Percentiles rank a stretch among this genome's conserved stretches.
These are phyloP conservation scores for Gymnocypris eckloni DNA, from an alignment of 2,797 vertebrate species.

Conservation along the genomic window DNA sequence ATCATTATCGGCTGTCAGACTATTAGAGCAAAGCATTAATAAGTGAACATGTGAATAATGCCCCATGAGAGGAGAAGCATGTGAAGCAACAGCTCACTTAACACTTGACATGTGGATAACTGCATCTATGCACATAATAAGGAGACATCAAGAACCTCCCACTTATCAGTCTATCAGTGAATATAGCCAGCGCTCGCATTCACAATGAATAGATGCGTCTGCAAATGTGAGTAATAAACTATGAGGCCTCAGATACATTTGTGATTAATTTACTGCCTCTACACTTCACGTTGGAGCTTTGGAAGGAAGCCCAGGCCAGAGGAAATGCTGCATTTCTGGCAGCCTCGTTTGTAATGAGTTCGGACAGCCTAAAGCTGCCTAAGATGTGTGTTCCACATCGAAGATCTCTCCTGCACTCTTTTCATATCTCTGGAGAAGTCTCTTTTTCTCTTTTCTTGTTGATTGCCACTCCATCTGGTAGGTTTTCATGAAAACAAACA, in stretches of 20 bases:
- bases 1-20: slow-evolving; percentile 39
- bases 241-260: slow-evolving; percentile 62
- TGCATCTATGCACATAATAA: slow-evolving; percentile 60
- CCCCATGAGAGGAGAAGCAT: slow-evolving; percentile 41
- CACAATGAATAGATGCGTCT: slow-evolving; percentile 58
- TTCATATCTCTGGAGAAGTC: slow-evolving; percentile 56
- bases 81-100: slow-evolving; percentile 54
- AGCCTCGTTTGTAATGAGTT: slow-evolving; percentile 66
- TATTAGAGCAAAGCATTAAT: slow-evolving; percentile 34
- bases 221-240: slow-evolving; percentile 64
- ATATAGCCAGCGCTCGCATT: slow-evolving; percentile 54
- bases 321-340: slow-evolving; percentile 66
- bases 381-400: slow-evolving; percentile 75
- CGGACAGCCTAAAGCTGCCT: slow-evolving; percentile 71
- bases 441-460: slow-evolving; percentile 52
- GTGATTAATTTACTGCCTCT: slow-evolving; percentile 69
- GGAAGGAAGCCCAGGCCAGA: slow-evolving; percentile 66
- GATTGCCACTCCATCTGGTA: slow-evolving; percentile 73
- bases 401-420: slow-evolving; percentile 62
- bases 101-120: slow-evolving; percentile 58
- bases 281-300: slow-evolving; percentile 62
- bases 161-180: slow-evolving; percentile 54
- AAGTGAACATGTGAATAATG: slow-evolving; percentile 40
- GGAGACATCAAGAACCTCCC: slow-evolving; percentile 40
- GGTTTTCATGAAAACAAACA: slow-evolving; percentile 77